Percentiles rank a stretch among this genome's conserved stretches.
Evolutionary conservation across 2,888 invertebrate genomes (phyloP).

Genomic region (Resseliella maxima): DNA sequence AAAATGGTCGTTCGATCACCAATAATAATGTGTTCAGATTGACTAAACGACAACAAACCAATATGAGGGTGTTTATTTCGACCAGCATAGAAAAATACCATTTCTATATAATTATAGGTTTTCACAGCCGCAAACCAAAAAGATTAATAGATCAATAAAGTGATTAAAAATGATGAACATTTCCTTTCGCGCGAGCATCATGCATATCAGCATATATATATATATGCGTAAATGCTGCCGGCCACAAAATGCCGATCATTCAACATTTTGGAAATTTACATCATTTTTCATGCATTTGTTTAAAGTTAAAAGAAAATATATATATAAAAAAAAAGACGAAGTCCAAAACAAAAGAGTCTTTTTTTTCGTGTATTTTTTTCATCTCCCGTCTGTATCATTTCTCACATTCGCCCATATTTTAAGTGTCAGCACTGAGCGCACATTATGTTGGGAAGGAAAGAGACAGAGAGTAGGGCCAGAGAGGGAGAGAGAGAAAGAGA

Average conservation of each 20-base stretch:
- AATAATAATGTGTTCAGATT: no score
- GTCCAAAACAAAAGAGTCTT: no score
- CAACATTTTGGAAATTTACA: neutral
- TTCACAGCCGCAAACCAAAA: neutral
- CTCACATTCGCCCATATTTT: neutral
- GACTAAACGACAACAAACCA: no score
- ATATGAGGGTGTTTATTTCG: constrained; percentile 11
- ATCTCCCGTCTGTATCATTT: no score
- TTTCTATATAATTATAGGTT: neutral
- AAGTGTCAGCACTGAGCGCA: neutral
- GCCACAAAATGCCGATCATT: neutral
- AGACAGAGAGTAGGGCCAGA: no score
- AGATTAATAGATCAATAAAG: constrained; percentile 51
- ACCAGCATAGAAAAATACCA: constrained; percentile 45
- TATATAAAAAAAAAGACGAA: no score
- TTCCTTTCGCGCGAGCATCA: neutral
- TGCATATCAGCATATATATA: neutral
- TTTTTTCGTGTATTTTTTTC: no score
- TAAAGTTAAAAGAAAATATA: neutral
- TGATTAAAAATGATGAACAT: constrained; percentile 46
- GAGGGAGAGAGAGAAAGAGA: no score
- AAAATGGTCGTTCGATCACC: no score
- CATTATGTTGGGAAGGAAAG: no score
- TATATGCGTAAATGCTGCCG: neutral
- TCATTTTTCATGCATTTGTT: neutral